Base-by-base conservation (phyloP, 2,888 invertebrate species). In the Polyommatus icarus region DNA sequence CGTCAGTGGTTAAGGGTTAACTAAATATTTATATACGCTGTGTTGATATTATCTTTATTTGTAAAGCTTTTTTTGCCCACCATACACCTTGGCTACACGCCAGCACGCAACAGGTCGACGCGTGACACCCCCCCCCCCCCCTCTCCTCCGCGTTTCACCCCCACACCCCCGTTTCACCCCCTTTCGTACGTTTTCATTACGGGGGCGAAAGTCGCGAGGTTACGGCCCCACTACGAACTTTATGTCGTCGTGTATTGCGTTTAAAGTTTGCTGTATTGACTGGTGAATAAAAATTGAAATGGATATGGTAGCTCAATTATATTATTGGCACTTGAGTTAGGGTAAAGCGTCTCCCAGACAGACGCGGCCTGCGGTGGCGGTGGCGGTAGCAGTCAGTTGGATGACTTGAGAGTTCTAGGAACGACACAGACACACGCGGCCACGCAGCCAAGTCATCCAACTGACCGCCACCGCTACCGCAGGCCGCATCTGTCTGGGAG, bases 31-130 rank as follows among this genome's bases (percentile, higher is more conserved):
- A 24, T 24, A 24, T 24, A 24, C 24, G 24, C 24, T 24, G 24
- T 24, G 24, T 24, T 24, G 24, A 24, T 24, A 24, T 24, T 24
- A 24, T 24, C 24, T 24, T 24, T 24, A 24, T 24, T 24, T 24
- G 24, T 24, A 24, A 24, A 1, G 24, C 24, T 24, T 59, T 59
- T 29, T 67, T 67, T 67, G 67, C 18, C 15, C 15, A 67, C 67
- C 67, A 4, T 67, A 67, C 67, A 29, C 15, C 15, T 67, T 67
- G 67, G 67, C 67, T 15, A 7, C 67, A 67, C 67, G 67, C 67
- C 67, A 67, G 15, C 29, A 67, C 67, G 67, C 67, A 67, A 67
- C 67, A 67, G 67, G 67, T 67, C 67, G 67, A 29, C 29, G 67
- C 29, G 67, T 67, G 67, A 12, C 61, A 24, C 12, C 12, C 29